Conservation (phyloP, 2,888 invertebrate species). For the Synergus itoensis region DNA sequence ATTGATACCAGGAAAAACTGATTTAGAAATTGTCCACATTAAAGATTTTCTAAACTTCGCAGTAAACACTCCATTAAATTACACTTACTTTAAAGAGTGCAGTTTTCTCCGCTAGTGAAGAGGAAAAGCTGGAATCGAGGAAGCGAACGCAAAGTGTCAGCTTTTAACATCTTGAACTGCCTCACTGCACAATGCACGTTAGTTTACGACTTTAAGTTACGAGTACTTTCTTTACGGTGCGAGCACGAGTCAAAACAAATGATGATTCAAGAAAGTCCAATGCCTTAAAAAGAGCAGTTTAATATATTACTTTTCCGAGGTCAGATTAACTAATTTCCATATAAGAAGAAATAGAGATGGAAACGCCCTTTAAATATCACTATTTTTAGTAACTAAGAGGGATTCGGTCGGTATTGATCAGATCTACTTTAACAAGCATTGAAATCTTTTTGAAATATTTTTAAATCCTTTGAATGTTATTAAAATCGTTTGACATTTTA, state of each 20-base stretch:
- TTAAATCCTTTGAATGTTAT: too few species aligned
- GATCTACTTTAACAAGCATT: too few species aligned
- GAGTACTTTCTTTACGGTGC: constrained; percentile 32
- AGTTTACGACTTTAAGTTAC: constrained; percentile 39
- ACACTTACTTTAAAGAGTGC: constrained; percentile 17
- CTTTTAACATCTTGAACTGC: constrained; percentile 9
- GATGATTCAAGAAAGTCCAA: constrained; percentile 37
- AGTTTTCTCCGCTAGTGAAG: constrained; percentile 46
- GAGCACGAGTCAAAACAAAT: constrained; percentile 33
- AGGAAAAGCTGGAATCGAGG: constrained; percentile 30
- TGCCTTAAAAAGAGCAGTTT: constrained; percentile 23
- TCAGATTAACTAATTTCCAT: constrained; percentile 17
- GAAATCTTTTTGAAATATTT: too few species aligned
- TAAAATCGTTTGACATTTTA: too few species aligned
- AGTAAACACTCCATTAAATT: constrained; percentile 22
- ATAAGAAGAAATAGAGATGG: background rate
- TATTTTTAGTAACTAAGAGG: too few species aligned
- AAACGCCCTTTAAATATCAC: background rate
- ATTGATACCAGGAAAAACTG: background rate
- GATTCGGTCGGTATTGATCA: too few species aligned
- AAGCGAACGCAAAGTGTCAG: constrained; percentile 37
- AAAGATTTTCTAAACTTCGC: background rate
- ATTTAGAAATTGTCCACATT: background rate
- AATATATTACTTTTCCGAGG: background rate
- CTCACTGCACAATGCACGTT: constrained; percentile 5